A percentile compares a stretch with the other conserved stretches of the same genome.
Conservation (phyloP, 2,113 vertebrate species). For the Platysteira castanea region DNA sequence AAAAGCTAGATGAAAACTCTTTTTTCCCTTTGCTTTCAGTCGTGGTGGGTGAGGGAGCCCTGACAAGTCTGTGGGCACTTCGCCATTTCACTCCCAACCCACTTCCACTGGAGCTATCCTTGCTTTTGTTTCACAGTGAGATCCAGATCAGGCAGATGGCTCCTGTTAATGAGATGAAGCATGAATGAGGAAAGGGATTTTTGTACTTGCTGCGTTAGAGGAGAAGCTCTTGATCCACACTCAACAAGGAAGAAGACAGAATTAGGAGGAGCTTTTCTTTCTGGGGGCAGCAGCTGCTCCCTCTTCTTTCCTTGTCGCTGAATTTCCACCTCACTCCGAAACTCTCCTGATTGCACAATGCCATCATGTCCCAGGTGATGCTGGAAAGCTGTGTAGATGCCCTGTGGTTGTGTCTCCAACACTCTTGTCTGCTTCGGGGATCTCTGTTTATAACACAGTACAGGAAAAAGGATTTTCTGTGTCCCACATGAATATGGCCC, state of each 20-base stretch:
- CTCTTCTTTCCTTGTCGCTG: background rate
- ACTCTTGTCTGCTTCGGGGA: background rate
- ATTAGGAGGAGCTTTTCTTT: background rate
- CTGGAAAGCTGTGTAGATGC: background rate
- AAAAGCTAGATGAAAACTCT: background rate
- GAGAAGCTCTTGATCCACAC: background rate
- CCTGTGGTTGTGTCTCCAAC: background rate
- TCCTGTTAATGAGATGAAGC: background rate
- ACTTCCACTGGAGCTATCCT: background rate
- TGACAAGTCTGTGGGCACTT: background rate
- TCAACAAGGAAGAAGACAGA: background rate
- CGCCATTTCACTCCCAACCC: background rate
- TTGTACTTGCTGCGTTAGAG: background rate
- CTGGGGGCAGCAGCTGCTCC: background rate
- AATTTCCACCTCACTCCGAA: background rate
- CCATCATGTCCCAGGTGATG: background rate
- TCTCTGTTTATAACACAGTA: background rate
- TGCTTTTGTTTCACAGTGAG: background rate
- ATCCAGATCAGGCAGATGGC: background rate
- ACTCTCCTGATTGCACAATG: background rate
- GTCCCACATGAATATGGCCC: accelerated
- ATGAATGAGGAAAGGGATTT: background rate
- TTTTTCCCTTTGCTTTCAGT: background rate
- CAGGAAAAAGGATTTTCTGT: background rate
- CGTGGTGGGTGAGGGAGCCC: background rate